Evolutionary conservation across 2,888 invertebrate genomes (phyloP).

Genomic region (Aphodius sticticus): DNA sequence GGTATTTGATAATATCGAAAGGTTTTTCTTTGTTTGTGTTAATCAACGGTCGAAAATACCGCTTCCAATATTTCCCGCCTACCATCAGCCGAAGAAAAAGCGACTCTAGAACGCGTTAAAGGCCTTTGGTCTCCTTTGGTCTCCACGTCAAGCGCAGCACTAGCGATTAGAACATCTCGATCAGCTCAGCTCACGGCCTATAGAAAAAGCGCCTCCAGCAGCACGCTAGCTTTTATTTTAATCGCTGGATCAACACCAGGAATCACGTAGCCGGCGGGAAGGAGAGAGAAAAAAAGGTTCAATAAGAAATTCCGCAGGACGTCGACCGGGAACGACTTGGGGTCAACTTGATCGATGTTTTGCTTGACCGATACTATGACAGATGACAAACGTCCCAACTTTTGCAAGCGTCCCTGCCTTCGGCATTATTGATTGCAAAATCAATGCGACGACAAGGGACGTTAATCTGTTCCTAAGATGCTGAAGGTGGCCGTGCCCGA

Average conservation of each 20-base stretch:
- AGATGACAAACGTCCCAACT: not conserved
- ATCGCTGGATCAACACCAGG: not conserved
- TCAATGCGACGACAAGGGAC: conserved; percentile 4
- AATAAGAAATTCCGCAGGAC: not conserved
- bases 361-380: conserved; percentile 4
- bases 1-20: too few relatives aligned
- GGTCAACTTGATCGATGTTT: not conserved
- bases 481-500: not conserved
- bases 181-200: not conserved
- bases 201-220: not conserved
- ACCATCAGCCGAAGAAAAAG: too few relatives aligned
- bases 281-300: not conserved
- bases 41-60: too few relatives aligned
- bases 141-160: not conserved
- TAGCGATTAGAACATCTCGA: not conserved
- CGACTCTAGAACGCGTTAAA: too few relatives aligned
- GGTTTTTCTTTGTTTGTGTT: too few relatives aligned
- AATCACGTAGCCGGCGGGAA: not conserved
- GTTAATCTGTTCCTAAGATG: not conserved
- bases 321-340: not conserved
- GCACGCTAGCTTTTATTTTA: not conserved
- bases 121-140: not conserved
- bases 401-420: not conserved
- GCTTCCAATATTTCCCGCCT: too few relatives aligned
- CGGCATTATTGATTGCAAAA: not conserved